A percentile compares a stretch with the other conserved stretches of the same genome.
Conservation (phyloP, 2,113 vertebrate species). For the Azemiops feae region DNA sequence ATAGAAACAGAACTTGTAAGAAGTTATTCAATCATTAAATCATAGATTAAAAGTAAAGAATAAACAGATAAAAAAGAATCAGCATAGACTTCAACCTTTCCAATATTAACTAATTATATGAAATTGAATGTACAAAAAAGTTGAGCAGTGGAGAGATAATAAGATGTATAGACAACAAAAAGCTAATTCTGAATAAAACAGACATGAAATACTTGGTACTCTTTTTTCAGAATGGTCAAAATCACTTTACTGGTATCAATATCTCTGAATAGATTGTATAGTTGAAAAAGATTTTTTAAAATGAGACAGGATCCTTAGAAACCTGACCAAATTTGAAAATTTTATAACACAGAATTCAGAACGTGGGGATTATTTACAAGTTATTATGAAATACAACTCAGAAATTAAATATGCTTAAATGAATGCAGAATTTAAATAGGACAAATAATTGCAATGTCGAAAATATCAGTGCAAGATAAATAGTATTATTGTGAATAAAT, state of each 20-base stretch:
- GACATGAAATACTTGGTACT: neutral
- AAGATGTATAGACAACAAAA: neutral
- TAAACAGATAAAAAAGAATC: neutral
- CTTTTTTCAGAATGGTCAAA: neutral
- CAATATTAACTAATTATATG: neutral
- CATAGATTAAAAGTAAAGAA: neutral
- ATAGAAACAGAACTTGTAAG: neutral
- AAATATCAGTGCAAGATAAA: neutral
- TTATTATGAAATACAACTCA: neutral
- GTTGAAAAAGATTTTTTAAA: neutral
- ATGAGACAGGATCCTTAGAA: neutral
- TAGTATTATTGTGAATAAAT: neutral
- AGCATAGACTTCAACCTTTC: neutral
- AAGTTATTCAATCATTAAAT: neutral
- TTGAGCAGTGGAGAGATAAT: neutral
- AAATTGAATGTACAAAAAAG: neutral
- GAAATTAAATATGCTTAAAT: neutral
- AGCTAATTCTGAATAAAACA: neutral
- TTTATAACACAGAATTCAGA: neutral
- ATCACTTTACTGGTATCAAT: neutral
- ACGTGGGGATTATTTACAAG: neutral
- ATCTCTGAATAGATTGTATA: neutral
- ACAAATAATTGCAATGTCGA: neutral
- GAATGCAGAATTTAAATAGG: neutral
- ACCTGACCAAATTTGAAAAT: neutral